These are phyloP conservation scores for Synanthedon tipuliformis DNA, from an alignment of 2,888 invertebrate genomes.

Conservation along the genomic window DNA sequence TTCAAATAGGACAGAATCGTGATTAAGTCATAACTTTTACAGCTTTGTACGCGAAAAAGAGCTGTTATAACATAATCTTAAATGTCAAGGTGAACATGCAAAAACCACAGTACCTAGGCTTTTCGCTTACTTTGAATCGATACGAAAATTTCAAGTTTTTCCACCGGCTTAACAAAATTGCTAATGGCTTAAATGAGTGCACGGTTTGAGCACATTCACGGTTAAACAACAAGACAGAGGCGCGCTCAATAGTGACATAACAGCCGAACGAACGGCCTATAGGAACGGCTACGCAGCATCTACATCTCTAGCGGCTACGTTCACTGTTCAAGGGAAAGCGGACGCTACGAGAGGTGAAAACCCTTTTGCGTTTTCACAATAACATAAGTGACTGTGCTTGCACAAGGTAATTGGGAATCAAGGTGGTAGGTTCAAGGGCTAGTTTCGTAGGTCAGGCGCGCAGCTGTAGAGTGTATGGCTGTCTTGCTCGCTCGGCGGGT, in stretches of 20 bases:
- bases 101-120: too few species aligned
- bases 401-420: constrained; percentile 56
- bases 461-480: constrained; percentile 38
- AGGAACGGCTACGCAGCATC: constrained; percentile 58
- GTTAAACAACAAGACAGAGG: constrained; percentile 51
- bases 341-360: constrained; percentile 57
- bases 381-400: constrained; percentile 45
- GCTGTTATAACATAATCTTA: too few species aligned
- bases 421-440: constrained; percentile 59
- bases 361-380: constrained; percentile 52
- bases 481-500: constrained; percentile 64
- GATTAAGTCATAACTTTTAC: too few species aligned
- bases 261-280: constrained; percentile 42
- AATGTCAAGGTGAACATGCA: too few species aligned
- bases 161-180: too few species aligned
- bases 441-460: constrained; percentile 47
- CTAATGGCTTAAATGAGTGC: constrained; percentile 23
- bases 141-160: too few species aligned
- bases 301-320: constrained; percentile 60
- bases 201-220: constrained; percentile 51
- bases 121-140: too few species aligned
- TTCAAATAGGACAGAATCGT: too few species aligned
- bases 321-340: constrained; percentile 33
- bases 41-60: too few species aligned
- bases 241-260: constrained; percentile 64